Base-by-base conservation (phyloP, 2,113 vertebrate species). In the Urocitellus parryii region DNA sequence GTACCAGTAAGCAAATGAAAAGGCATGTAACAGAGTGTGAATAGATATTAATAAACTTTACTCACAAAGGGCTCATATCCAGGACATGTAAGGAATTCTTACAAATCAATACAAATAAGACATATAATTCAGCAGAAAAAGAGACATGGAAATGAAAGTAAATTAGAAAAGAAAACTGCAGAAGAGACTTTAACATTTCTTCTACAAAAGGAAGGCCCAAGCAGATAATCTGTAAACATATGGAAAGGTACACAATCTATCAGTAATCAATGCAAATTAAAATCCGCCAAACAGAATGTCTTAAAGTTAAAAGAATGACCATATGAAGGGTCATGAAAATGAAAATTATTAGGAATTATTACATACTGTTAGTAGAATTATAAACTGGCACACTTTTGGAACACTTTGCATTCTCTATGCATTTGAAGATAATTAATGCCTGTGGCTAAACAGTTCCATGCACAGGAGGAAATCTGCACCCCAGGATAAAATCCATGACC, bases 1-100 rank as follows among this genome's bases (percentile, higher is more conserved):
- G 16, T 53, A 92, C 32, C 56, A 70, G 63, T 48, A 94, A 83
- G 51, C 68, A 92, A 94, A 92, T 83, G 37, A 84, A 87, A 90
- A 76, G 25, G 48, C n/a, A 79, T 29, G 25, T 14, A 20, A 72
- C 45, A 65, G 24, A 76, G 12, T 48, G 12, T 91, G 82, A 91
- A 39, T 42, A 91, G 45, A 37, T 53, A 86, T 53, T 84, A 80
- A 22, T 7, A 93, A 89, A 72, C 29, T 68, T 48, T 88, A 58
- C 24, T 8, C 37, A 32, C 61, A 39, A 79, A 93, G 79, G 58
- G 18, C 48, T 91, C 39, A 79, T 70, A 90, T 32, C 14, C 20
- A 74, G 27, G n/a, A 9, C 32, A 70, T 68, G 83, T 25, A 63
- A 95, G 76, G 13, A 68, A 85, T 73, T 92, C 61, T 81, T 58